Evolutionary conservation across 2,888 invertebrate genomes (phyloP), one percentile per base, ranked within the genome.

Genomic region (Balanococcus diminutus): DNA sequence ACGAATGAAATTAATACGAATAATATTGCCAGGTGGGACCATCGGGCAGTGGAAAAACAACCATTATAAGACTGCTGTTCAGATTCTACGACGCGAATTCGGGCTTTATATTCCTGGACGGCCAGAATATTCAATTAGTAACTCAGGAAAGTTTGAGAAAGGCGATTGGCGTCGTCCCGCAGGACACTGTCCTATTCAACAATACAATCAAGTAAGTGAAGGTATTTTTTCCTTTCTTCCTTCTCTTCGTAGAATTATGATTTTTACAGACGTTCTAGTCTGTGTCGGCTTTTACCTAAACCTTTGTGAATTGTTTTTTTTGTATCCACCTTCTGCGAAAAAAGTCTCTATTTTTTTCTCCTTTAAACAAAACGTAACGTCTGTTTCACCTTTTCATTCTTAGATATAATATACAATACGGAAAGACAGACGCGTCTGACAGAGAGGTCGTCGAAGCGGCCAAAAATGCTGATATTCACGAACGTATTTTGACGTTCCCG

Each of bases 171-270:
- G 96, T 99, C 42, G 99, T 99, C 61, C 99, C 99, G 0, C 99
- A 99, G 90, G 98, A 98, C 89, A 98, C 98, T 0, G 98, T 98
- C 67, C 92, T 98, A 0, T 98, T 98, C 89, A 98, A 98, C 90
- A 96, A 96, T 89, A 94, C 95, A 51, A 96, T 98, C 87, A 94
- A 93, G 93, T 94, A 88, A 90, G 28, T 19, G n/a, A 28, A 90
- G 89, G 22, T 22, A 36, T 31, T 56, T 32, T 72, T 8, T 86
- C 22, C 22, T 86, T 79, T 36, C 8, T 25, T 61, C 11, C 9
- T 1, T 25, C 2, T 11, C 61, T 61, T 51, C 19, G 5, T 51
- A 2, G 51, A 51, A 51, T 51, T 51, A 51, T 19, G n/a, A 51
- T 5, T 51, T n/a, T 51, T 11, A 25, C 4, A 67, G 67, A 28